phyloP scores from a whole-genome alignment of 2,888 invertebrate species.

The Rotaria sp. region DNA sequence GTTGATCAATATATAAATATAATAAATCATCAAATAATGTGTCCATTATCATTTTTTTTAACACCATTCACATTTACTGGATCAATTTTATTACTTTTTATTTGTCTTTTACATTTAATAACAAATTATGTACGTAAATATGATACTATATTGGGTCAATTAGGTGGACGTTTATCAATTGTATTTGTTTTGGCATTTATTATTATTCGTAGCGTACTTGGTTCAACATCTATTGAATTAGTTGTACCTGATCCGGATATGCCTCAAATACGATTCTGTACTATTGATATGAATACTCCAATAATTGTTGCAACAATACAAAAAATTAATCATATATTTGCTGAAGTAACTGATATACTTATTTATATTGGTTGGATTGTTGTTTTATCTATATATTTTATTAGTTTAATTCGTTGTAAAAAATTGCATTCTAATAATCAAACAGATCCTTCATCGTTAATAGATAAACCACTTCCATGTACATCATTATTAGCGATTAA shows the following conservation, averaged over 20 bases:
- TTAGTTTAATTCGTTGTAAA: not conserved
- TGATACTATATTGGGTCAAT: not conserved
- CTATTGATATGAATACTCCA: not conserved
- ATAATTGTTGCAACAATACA: not conserved
- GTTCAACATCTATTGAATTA: not conserved
- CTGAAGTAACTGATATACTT: not conserved
- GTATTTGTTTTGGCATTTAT: not conserved
- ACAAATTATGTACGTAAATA: not conserved
- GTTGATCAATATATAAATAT: not conserved
- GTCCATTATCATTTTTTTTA: conserved; percentile 22
- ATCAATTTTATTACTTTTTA: not conserved
- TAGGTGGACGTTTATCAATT: conserved; percentile 1
- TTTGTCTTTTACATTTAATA: not conserved
- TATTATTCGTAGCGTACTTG: not conserved
- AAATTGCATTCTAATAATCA: not conserved
- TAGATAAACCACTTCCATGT: not conserved
- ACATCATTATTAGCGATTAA: not conserved
- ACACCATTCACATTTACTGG: conserved; percentile 1
- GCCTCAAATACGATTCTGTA: not conserved
- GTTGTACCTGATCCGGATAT: not conserved
- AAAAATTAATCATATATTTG: not conserved
- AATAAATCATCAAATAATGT: not conserved
- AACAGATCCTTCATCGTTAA: not conserved
- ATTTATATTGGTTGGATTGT: not conserved
- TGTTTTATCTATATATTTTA: not conserved